Conservation (phyloP, 1,140 invertebrate genomes). For the Belonocnema kinseyi region DNA sequence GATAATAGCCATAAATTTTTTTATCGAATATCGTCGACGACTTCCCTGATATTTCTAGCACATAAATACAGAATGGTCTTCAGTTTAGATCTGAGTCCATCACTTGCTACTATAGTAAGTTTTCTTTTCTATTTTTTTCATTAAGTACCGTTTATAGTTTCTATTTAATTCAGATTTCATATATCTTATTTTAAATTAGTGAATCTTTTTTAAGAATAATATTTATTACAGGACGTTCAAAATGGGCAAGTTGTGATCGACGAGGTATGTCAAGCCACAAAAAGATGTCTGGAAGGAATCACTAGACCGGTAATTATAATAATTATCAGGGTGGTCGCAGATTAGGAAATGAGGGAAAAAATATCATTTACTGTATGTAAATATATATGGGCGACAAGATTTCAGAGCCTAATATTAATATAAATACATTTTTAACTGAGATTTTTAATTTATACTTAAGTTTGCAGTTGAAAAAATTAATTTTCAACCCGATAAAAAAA, state of each 20-base stretch:
- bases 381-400: no score
- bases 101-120: constrained; percentile 82
- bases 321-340: neutral
- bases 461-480: no score
- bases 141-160: constrained; percentile 9
- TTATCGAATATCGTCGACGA: constrained; percentile 75
- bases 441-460: no score
- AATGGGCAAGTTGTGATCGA: constrained; percentile 83
- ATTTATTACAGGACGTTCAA: constrained; percentile 78
- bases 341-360: no score
- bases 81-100: constrained; percentile 89
- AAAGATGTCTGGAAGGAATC: constrained; percentile 80
- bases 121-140: constrained; percentile 12
- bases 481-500: no score
- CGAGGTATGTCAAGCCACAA: constrained; percentile 81
- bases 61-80: constrained; percentile 84
- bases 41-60: constrained; percentile 76
- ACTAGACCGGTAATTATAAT: constrained; percentile 79
- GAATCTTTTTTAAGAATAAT: constrained; percentile 22
- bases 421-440: no score
- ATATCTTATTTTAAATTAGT: constrained; percentile 22
- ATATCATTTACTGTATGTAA: no score
- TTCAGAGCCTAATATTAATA: no score
- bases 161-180: constrained; percentile 23
- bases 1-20: constrained; percentile 76